phyloP scores from a whole-genome alignment of 2,797 vertebrate genomes.

The Austrolebias charrua region DNA sequence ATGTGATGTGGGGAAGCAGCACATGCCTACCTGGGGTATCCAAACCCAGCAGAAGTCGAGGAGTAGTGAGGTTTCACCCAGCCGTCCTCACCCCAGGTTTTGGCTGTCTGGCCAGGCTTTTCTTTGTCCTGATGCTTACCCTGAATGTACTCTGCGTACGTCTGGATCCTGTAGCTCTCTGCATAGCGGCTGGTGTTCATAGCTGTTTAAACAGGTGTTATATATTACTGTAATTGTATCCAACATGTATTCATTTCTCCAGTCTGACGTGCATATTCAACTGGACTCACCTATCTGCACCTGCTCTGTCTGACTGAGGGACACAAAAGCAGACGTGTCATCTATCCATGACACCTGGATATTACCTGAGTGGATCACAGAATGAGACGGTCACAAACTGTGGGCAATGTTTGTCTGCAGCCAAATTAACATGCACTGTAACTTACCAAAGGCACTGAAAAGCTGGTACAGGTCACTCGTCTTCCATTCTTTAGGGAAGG shows the following conservation, averaged over 20 bases:
- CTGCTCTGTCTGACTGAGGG: constrained; percentile 92
- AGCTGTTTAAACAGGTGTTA: constrained; percentile 68
- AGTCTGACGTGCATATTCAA: neutral
- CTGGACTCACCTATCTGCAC: constrained; percentile 92
- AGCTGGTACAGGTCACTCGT: constrained; percentile 98
- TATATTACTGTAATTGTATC: neutral
- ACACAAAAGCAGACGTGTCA: constrained; percentile 95
- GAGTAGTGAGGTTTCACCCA: constrained; percentile 84
- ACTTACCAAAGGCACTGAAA: constrained; percentile 96
- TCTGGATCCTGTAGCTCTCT: constrained; percentile 97
- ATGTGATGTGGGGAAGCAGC: no score
- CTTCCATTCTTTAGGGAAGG: constrained; percentile 99
- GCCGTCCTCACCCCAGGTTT: constrained; percentile 85
- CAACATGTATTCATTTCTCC: neutral
- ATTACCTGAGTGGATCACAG: constrained; percentile 80
- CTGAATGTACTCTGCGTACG: constrained; percentile 92
- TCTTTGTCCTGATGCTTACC: constrained; percentile 84
- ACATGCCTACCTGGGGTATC: constrained; percentile 61
- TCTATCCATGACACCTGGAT: constrained; percentile 98
- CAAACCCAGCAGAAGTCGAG: constrained; percentile 53
- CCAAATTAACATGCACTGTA: neutral
- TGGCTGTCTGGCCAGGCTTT: constrained; percentile 75
- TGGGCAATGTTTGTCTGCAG: fast-evolving
- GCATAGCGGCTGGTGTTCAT: constrained; percentile 98
- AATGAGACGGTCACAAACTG: neutral